A percentile compares a stretch with the other conserved stretches of the same genome.
These are phyloP conservation scores for Brachynemurus nebulosus DNA, from an alignment of 2,888 invertebrate genomes.

Conservation along the genomic window DNA sequence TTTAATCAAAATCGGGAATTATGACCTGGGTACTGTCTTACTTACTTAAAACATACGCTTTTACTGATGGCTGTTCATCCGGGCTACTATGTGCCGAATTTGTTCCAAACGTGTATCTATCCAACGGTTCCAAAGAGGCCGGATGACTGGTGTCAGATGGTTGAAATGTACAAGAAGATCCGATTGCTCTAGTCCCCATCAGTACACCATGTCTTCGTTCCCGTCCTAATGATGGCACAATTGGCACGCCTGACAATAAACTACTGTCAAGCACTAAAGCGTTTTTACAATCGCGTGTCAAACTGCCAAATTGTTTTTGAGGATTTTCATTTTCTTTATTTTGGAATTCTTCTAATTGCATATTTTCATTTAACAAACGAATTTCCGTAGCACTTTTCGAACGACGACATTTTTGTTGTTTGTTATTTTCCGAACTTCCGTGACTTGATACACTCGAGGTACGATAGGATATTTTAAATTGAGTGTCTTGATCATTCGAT, in stretches of 20 bases:
- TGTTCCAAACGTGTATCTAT: conserved; percentile 29
- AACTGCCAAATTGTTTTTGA: conserved; percentile 17
- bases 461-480: conserved; percentile 29
- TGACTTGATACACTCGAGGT: conserved; percentile 22
- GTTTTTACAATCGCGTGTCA: conserved; percentile 7
- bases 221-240: conserved; percentile 19
- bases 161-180: conserved; percentile 1
- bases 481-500: conserved; percentile 26
- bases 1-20: too few species aligned
- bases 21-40: too few species aligned
- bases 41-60: conserved; percentile 41
- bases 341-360: conserved; percentile 40
- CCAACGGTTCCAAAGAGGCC: conserved; percentile 24
- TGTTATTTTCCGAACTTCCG: conserved; percentile 13
- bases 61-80: conserved; percentile 29
- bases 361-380: conserved; percentile 33
- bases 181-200: conserved; percentile 58
- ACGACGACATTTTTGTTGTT: conserved; percentile 24
- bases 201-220: conserved; percentile 50
- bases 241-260: conserved; percentile 26
- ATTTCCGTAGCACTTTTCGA: conserved; percentile 39
- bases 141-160: neutral
- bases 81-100: conserved; percentile 29
- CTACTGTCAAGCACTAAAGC: conserved; percentile 25
- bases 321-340: conserved; percentile 60